Base-by-base conservation (phyloP, 2,888 invertebrate genomes). In the Branchellion lobata region DNA sequence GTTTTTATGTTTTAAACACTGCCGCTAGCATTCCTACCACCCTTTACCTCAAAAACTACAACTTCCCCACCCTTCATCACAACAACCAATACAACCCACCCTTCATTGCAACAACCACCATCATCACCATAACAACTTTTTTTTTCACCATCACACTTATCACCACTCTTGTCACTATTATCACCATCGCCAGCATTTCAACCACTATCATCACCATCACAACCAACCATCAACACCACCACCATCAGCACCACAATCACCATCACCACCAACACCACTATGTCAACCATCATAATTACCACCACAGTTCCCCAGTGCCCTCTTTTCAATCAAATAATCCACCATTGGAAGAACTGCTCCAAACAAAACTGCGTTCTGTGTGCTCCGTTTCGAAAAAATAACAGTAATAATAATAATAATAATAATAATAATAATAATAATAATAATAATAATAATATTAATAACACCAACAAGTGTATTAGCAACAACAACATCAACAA, bases 281-380 rank as follows among this genome's bases (percentile, higher is more conserved):
- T n/a, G n/a, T n/a, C n/a, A n/a, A n/a, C n/a, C n/a, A n/a, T n/a
- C n/a, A n/a, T n/a, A n/a, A n/a, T n/a, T 8, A 5, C 40, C 40
- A 40, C 61, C 47, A 90, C 92, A 81, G 94, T 96, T 82, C 93
- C 97, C 33, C 99, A 99, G 86, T 99, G 99, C 89, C 96, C 96
- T 82, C 97, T 97, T 29, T 98, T 98, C 21, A 91, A 98, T 83
- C 98, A 99, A 89, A 99, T 99, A 82, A 95, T 99, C 83, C 93
- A 94, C 83, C 99, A 99, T 88, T 99, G 99, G 96, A 98, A 96
- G 89, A 95, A 97, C 87, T 99, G 99, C 88, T 92, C 92, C 81
- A 91, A 96, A 83, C 91, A 91, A 84, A 98, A 98, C 89, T 99
- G 99, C 89, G 96, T 97, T 8, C 97, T 99, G 31, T 99, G 99